Base-by-base conservation (phyloP, 64 coral and sea anemone genomes). In the Astreopora myriophthalma region DNA sequence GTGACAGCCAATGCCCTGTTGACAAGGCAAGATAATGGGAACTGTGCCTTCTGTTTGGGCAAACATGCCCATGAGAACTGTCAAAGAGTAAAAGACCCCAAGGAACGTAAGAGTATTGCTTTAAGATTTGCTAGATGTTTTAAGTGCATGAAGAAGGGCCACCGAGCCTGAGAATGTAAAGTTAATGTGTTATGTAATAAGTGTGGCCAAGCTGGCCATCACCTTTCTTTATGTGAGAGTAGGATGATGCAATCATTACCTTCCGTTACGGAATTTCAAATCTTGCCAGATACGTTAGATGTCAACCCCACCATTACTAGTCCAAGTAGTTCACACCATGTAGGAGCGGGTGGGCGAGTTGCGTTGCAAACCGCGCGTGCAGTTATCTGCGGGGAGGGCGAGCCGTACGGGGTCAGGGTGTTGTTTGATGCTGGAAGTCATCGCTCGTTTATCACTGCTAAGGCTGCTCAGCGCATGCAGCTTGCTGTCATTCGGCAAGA, bases 381-480 rank as follows among this genome's bases (percentile, higher is more conserved):
- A 26, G 19, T 90, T 80, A 80, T 94, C 38, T 2, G 34, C 32
- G 93, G 93, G 49, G 74, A 89, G 16, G 63, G 87, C 48, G 34
- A 90, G 52, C 51, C 37, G 6, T 52, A 71, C 9, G 73, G 40
- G 80, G 79, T 75, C 24, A 74, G 87, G 30, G 60, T 94, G 19
- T 76, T 94, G 87, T 94, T 90, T 27, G 93, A 90, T 11, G 60
- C 77, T 8, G 87, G 93, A 23, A 94, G 93, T 16, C 93, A 94
- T 36, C 57, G 69, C 9, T 85, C 69, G 0, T 94, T 94, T n/a
- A 69, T 94, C 14, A 90, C 93, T 19, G 12, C 64, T 46, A 87
- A 72, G n/a, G 35, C 75, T 19, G 74, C 66, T 0, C 71, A 48
- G 48, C 35, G 58, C 4, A 29, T 49, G 42, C 65, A 36, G 34